These are phyloP conservation scores for Butorides virescens DNA, from an alignment of 2,113 vertebrate genomes.

Conservation along the genomic window DNA sequence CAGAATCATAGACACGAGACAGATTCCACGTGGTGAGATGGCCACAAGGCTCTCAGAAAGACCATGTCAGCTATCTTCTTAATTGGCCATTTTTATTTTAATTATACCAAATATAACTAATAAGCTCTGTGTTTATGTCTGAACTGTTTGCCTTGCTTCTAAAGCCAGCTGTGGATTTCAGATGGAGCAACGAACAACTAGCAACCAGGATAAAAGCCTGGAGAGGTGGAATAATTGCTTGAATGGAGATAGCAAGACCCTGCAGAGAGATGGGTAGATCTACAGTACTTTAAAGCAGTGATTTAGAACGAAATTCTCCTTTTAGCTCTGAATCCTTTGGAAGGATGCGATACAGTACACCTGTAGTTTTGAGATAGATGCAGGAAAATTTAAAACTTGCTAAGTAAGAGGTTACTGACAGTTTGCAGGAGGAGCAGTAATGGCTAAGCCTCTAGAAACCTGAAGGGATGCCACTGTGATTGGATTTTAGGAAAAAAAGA, in stretches of 20 bases:
- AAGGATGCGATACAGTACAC: neutral
- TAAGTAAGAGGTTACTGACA: neutral
- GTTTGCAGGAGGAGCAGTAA: neutral
- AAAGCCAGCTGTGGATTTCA: neutral
- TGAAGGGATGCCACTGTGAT: neutral
- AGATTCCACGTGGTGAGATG: neutral
- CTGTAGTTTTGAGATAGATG: constrained; percentile 23
- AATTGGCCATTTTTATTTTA: neutral
- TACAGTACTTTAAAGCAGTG: neutral
- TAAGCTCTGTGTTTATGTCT: neutral
- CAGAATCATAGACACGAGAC: neutral
- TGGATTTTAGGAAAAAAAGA: constrained; percentile 23
- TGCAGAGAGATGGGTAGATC: neutral
- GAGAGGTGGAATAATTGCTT: neutral
- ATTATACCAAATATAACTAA: neutral
- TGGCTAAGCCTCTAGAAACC: neutral
- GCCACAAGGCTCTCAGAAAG: neutral
- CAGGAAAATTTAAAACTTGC: constrained; percentile 14
- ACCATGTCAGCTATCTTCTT: neutral
- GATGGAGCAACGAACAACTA: neutral
- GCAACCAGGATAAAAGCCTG: neutral
- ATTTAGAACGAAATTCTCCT: constrained; percentile 7
- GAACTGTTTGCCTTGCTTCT: neutral
- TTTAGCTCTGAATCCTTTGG: neutral
- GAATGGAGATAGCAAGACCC: neutral